Percentiles rank a stretch among this genome's conserved stretches.
These are phyloP conservation scores for Rhinogobius similis DNA, from an alignment of 2,113 vertebrate genomes.

Conservation along the genomic window DNA sequence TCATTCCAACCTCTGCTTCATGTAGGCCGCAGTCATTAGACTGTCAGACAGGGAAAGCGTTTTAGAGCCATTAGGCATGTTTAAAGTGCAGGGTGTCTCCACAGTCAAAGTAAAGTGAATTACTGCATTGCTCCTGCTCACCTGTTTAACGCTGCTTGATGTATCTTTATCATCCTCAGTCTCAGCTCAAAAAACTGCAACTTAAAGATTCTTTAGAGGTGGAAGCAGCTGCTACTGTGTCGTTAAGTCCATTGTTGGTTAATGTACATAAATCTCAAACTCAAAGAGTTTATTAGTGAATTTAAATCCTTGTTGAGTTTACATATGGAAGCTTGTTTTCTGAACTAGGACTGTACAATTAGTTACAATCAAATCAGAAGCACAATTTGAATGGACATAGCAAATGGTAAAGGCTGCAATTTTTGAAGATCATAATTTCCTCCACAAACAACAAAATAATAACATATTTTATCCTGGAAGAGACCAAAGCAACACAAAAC, in stretches of 20 bases:
- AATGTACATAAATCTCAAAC: too few species aligned
- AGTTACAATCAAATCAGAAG: too few species aligned
- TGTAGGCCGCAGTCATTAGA: conserved; percentile 36
- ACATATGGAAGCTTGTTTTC: too few species aligned
- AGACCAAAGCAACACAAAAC: too few species aligned
- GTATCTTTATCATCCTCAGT: conserved; percentile 26
- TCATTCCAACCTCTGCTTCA: conserved; percentile 11
- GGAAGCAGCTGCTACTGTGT: background rate
- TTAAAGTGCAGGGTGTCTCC: conserved; percentile 30
- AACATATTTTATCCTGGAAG: too few species aligned
- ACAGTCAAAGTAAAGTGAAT: conserved; percentile 46
- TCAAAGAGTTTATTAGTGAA: too few species aligned
- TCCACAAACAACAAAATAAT: too few species aligned
- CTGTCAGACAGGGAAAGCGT: conserved; percentile 15
- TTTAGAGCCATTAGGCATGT: conserved; percentile 39
- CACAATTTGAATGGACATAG: too few species aligned
- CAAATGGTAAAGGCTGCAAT: too few species aligned
- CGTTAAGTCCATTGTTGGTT: background rate
- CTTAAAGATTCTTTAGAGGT: background rate
- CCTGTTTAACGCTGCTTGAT: conserved; percentile 65
- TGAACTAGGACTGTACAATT: too few species aligned
- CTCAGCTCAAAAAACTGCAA: background rate
- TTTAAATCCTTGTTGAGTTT: too few species aligned
- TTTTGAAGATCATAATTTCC: too few species aligned
- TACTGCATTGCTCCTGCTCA: conserved; percentile 51